Evolutionary conservation across 2,797 vertebrate species (phyloP), one percentile per base, ranked within the genome.

Genomic region (Ctenochaetus hawaiiensis): DNA sequence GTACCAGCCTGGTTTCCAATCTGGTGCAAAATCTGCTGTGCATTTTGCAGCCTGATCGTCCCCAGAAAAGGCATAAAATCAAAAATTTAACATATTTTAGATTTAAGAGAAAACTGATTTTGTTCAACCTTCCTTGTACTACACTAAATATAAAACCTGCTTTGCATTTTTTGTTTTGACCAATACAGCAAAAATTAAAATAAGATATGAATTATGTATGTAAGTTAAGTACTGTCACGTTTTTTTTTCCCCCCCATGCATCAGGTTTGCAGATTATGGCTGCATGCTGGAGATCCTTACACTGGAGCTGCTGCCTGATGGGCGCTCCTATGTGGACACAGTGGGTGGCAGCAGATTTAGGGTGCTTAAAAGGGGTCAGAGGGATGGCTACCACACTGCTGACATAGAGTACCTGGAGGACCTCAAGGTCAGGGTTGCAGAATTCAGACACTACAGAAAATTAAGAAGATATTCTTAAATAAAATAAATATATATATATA

Each of bases 301-400:
- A 59, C 89, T 96, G 44, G 95, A 97, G 81, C 70, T 95, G 80
- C 92, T 98, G 74, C 91, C 96, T 0, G 97, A 98, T 0, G 97
- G 97, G 0, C 93, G 97, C 13, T 98, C 96, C 17, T 92, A 96
- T 52, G 96, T 98, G 80, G 96, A 97, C 85, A 95, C 96, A 0
- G 49, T 97, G 0, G 97, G 97, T 13, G 88, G 93, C 72, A 95
- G 84, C 78, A 94, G 97, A 53, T 98, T 98, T 91, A 94, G 91
- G 6, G 96, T 98, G 72, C 86, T 97, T 43, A 95, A 91, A 78
- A 94, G 97, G 3, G 92, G 95, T 0, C 96, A 96, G 80, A 91
- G 96, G 68, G 97, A 98, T 0, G 97, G 97, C 48, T 98, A 98
- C 91, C 95, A 97, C 91, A 98, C 96, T 0, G 97, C 97, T 0